Evolutionary conservation across 2,888 invertebrate species (phyloP), one percentile per base, ranked within the genome.

Genomic region (Notodonta ziczac): DNA sequence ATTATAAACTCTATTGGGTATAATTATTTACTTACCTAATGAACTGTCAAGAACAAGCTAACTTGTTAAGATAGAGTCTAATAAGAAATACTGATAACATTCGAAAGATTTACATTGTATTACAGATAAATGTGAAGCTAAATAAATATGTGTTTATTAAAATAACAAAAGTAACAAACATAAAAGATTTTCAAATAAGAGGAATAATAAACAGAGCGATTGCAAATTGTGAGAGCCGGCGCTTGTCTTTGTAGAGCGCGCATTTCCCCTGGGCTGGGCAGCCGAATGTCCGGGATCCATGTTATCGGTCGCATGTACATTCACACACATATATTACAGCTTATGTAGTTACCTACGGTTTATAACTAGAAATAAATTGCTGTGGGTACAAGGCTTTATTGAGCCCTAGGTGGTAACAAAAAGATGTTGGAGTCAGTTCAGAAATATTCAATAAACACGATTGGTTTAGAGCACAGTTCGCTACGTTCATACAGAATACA

Each of bases 201-300:
- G 60, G 32, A 60, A 72, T 69, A 72, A 73, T 72, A 66, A 66
- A 70, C 59, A 63, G 60, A 68, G 67, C 68, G 68, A 70, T 70
- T 72, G 68, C 70, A 70, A 74, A 78, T 74, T 68, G 70, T 72
- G 66, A 64, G 50, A 55, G 65, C 64, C 52, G 69, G 66, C 76
- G 74, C 78, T 81, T 83, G 82, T 82, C 73, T 72, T 76, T 74
- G 73, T 66, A 69, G 66, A 66, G 64, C 73, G 77, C 80, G 85
- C 80, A 85, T 84, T 85, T 83, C 83, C 80, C 82, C 55, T 57
- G 78, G 78, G 84, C 63, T 62, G 68, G 65, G 69, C 72, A 74
- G 72, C 76, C 76, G 69, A 77, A 77, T 73, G 74, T 72, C 69
- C 72, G 63, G 70, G 64, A 70, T 65, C 61, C 61, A 58, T 65